Base-by-base conservation (phyloP, 2,797 vertebrate genomes). In the Gymnothorax javanicus region DNA sequence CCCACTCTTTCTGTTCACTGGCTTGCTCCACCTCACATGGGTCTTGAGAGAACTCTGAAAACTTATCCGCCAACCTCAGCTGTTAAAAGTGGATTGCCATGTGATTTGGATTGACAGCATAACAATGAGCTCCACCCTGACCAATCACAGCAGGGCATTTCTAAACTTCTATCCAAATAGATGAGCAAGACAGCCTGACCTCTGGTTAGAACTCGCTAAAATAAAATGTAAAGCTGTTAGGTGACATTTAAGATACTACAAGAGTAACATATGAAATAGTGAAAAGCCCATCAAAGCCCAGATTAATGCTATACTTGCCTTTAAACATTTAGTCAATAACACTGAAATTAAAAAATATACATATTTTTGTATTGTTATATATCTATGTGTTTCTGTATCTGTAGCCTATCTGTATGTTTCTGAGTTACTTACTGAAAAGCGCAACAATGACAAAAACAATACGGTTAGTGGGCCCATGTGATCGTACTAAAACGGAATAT, bases 31-130 rank as follows among this genome's bases (percentile, higher is more conserved):
- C 93, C 90, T 91, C 90, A 86, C 62, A 88, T 90, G 5, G 93
- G 88, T 92, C 92, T 92, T 91, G 94, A 94, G 92, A 88, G 93
- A 89, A 95, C 91, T 94, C 92, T 96, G 92, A 92, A 95, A 96
- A 96, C 91, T 96, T 95, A 92, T 92, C 89, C 89, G 82, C 92
- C 92, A 91, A 91, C 91, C 93, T 94, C 92, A 88, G 94, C 89
- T 91, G 94, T 96, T 96, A 97, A 96, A 95, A 97, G 95, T 92
- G 87, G 89, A 92, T 87, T 86, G 93, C 92, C 95, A 96, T 95
- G 96, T 96, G 96, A 96, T 94, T 91, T 83, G 94, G 97, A 97
- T 96, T 97, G 98, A 98, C 97, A 96, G 96, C 92, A 88, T 96
- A 92, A 96, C 96, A 96, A 97, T 96, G 96, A 95, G 94, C 84